Conservation (phyloP, 92 coral and sea anemone genomes). For the Phenganax stokvisi region DNA sequence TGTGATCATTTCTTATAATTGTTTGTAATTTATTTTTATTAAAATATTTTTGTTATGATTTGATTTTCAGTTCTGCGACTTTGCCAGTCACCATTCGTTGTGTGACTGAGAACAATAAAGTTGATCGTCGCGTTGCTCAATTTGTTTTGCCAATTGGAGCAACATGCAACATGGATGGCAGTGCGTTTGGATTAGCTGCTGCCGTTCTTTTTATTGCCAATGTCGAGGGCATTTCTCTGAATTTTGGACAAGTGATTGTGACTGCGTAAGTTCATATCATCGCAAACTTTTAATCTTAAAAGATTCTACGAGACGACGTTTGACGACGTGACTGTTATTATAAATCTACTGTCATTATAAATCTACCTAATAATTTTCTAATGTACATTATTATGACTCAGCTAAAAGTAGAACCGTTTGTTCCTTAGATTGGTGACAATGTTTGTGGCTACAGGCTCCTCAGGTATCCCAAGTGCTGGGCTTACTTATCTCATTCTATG, state of each 20-base stretch:
- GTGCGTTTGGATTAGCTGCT: conserved; percentile 22
- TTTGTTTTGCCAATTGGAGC: conserved; percentile 39
- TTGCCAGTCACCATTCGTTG: conserved; percentile 33
- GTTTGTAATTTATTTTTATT: not conserved
- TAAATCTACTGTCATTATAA: too few species aligned
- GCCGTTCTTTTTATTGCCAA: conserved; percentile 29
- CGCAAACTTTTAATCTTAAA: not conserved
- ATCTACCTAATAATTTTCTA: not conserved
- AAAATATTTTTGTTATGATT: not conserved
- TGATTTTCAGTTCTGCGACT: conserved; percentile 22
- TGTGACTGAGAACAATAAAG: conserved; percentile 20
- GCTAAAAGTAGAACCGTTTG: too few species aligned
- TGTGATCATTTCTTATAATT: too few species aligned
- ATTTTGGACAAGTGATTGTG: conserved; percentile 18
- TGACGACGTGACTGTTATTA: not conserved
- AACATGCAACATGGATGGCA: conserved; percentile 37
- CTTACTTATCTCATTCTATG: not conserved
- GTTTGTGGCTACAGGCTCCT: not conserved
- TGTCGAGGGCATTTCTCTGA: conserved; percentile 8
- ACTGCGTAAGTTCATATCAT: conserved; percentile 6
- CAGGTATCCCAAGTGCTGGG: conserved; percentile 17
- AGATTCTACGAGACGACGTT: not conserved
- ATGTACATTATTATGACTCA: not conserved
- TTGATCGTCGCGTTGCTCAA: conserved; percentile 26
- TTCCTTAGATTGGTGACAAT: not conserved